Base-by-base conservation (phyloP, 2,888 invertebrate species). In the Helleia helle region DNA sequence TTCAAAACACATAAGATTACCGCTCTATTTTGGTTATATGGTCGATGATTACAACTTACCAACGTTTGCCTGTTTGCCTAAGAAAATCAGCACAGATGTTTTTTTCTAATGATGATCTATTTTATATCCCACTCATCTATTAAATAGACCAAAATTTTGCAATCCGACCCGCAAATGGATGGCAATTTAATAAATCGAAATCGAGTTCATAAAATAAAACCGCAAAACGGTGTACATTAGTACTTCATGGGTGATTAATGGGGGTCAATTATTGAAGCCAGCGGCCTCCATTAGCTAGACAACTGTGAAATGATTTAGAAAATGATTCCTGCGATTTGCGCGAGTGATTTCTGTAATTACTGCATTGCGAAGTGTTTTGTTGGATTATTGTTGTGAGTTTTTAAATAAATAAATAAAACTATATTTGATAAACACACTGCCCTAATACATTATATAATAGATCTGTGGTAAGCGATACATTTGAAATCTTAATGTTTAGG, bases 291-390 rank as follows among this genome's bases (percentile, higher is more conserved):
- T 34, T 34, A 34, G 34, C 34, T 34, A 22, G 34, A 34, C 34
- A 34, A 34, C 34, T 34, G 34, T 34, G 34, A 34, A 22, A 34
- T 34, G 18, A 34, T 34, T 34, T 34, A 34, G 34, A 34, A 34
- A 34, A 34, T 22, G 22, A 22, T 31, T 31, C 17, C 31, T 31
- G 17, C 31, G 31, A 31, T 34, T 34, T 30, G 15, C 30, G 30
- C 18, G 34, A 34, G 18, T 34, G 22, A 34, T 11, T 34, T 12
- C 4, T 7, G 18, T 34, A 18, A 34, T 34, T 8, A 34, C 12
- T 34, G 34, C 22, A 34, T 34, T 22, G n/a, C n/a, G n/a, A n/a
- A n/a, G n/a, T n/a, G n/a, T n/a, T n/a, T n/a, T n/a, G n/a, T n/a
- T n/a, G n/a, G n/a, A n/a, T n/a, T n/a, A n/a, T n/a, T n/a, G n/a